Conservation (phyloP, 2,797 vertebrate species). For the Hippoglossus hippoglossus region DNA sequence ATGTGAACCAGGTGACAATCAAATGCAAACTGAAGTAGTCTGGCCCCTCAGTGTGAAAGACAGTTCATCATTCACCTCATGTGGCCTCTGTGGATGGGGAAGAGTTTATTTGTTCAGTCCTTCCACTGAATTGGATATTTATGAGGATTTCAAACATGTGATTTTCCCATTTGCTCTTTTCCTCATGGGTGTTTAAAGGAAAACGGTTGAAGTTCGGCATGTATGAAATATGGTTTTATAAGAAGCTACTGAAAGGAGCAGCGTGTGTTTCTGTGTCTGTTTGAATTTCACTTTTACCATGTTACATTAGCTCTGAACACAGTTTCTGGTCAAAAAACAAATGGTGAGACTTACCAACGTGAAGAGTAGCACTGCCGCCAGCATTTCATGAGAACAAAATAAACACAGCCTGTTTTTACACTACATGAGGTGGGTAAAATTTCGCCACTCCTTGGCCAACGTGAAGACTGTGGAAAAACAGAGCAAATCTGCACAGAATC, state of each 20-base stretch:
- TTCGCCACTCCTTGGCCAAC: conserved; percentile 9
- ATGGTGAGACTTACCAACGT: conserved; percentile 21
- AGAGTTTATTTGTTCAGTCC: conserved; percentile 60
- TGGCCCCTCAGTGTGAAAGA: conserved; percentile 16
- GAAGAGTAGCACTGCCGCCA: background rate
- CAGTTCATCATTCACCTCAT: conserved; percentile 36
- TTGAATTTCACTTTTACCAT: conserved; percentile 12
- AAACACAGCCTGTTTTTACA: conserved; percentile 51
- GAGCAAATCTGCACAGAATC: conserved; percentile 26
- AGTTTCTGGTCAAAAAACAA: conserved; percentile 28
- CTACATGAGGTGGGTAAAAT: conserved; percentile 21
- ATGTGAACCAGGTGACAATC: conserved; percentile 53
- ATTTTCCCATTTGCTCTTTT: conserved; percentile 55
- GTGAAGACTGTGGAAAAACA: conserved; percentile 33
- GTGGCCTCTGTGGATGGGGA: conserved; percentile 14
- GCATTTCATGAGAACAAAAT: conserved; percentile 29
- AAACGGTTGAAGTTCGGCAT: conserved; percentile 27
- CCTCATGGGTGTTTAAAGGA: conserved; percentile 33
- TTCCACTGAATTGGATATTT: conserved; percentile 55
- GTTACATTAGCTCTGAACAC: conserved; percentile 22
- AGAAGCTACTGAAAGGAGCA: conserved; percentile 34
- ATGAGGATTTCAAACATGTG: conserved; percentile 61
- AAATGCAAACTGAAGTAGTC: conserved; percentile 46
- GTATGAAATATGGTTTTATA: conserved; percentile 42
- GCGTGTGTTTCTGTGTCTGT: conserved; percentile 9